Base-by-base conservation (phyloP, 2,113 vertebrate species). In the Hucho hucho region DNA sequence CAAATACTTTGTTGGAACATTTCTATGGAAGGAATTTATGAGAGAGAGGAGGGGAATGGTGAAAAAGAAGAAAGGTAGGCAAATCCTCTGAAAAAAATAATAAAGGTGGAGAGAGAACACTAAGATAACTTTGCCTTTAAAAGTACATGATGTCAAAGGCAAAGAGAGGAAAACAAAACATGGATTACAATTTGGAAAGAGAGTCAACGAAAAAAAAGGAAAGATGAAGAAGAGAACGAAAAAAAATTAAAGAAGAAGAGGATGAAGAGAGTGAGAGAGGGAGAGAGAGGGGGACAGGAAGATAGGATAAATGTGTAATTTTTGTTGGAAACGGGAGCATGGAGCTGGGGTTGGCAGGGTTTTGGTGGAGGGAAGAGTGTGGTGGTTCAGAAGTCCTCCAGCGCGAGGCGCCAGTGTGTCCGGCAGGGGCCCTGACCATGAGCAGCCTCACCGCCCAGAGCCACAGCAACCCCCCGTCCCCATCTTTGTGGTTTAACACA, bases 381-480 rank as follows among this genome's bases (percentile, higher is more conserved):
- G 94, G 94, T 94, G 94, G 93, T 94, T 95, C 94, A 92, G 94
- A 95, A 95, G 94, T 94, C 93, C 93, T 94, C 93, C 92, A 94
- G 93, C 89, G 85, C 86, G 93, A 94, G 95, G 95, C 95, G 94
- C 95, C 95, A 93, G 88, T 91, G 92, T 93, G 92, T 93, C 93
- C 93, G 87, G 91, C 89, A 90, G 92, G 92, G 92, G 92, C 92
- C 90, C 92, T 93, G 93, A 93, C 92, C 92, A 92, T 92, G 91
- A 93, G 92, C 88, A 82, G 88, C 90, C 79, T 88, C 84, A 84
- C 88, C 89, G 90, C 92, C 90, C 83, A 77, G 87, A 93, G 89
- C 90, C 92, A 91, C 43, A 83, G 90, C 92, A 93, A 88, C 81
- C 78, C 79, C 82, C 88, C 73, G 43, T 93, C 91, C 77, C 64